phyloP scores from a whole-genome alignment of 1,140 invertebrate species.

The Phymastichus coffea region DNA sequence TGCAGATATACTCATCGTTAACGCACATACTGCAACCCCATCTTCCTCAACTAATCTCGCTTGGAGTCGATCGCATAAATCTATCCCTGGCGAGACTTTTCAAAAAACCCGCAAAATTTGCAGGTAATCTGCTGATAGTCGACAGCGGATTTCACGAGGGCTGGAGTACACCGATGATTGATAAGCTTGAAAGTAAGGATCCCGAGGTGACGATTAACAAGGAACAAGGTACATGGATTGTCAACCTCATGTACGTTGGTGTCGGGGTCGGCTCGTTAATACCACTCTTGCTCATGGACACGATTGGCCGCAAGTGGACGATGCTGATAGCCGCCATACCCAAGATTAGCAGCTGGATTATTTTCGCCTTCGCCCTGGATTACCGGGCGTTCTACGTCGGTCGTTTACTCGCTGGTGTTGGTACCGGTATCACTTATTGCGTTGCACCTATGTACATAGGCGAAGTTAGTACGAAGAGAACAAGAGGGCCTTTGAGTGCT shows the following conservation, averaged over 20 bases:
- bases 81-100: background rate
- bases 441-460: constrained; percentile 63
- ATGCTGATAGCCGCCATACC: constrained; percentile 57
- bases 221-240: constrained; percentile 42
- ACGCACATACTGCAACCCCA: no score
- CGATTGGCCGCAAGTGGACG: constrained; percentile 60
- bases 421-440: constrained; percentile 53
- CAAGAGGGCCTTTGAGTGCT: constrained; percentile 62
- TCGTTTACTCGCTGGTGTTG: constrained; percentile 55
- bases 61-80: background rate
- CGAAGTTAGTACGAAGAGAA: constrained; percentile 61
- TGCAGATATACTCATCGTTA: no score
- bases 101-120: background rate
- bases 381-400: constrained; percentile 49
- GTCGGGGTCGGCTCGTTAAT: constrained; percentile 47
- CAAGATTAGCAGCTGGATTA: constrained; percentile 60
- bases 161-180: constrained; percentile 51
- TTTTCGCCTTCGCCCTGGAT: constrained; percentile 51
- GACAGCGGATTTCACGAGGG: constrained; percentile 53
- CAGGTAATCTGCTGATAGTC: constrained; percentile 52
- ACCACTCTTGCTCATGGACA: constrained; percentile 59
- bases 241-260: constrained; percentile 52
- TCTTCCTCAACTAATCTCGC: background rate
- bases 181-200: constrained; percentile 46
- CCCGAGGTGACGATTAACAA: constrained; percentile 34